Base-by-base conservation (phyloP, 2,888 invertebrate species). In the Keiferia lycopersicella region DNA sequence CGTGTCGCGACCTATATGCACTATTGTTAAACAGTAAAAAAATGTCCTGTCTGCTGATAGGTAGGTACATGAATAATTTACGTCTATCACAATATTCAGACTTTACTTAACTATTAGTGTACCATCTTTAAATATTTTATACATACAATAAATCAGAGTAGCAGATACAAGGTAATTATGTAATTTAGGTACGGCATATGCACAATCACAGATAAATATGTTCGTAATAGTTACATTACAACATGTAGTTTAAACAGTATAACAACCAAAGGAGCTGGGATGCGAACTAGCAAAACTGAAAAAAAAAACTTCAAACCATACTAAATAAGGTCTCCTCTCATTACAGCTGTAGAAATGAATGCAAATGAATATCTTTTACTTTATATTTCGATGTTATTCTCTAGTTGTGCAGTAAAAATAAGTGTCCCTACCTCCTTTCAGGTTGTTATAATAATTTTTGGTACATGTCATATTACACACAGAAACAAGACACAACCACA, bases 21-120 rank as follows among this genome's bases (percentile, higher is more conserved):
- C 72, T 73, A 67, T 66, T 69, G 71, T 69, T 64, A 65, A 70
- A 70, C 66, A 62, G 64, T 69, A 69, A 56, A 56, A 69, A 76
- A 63, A 70, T 71, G 67, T 69, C 62, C 68, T 67, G 69, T 66
- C 69, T 45, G 65, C 63, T 70, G 72, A 78, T 74, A 77, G 69
- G 69, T 74, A 77, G 69, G 69, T 78, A 77, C 79, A 76, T 78
- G 76, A 81, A 80, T 78, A 82, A 81, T 80, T 81, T 81, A 78
- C 72, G 73, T 75, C 75, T 86, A 87, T 86, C 86, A 86, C 86
- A 81, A 78, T 78, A 71, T 78, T 84, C 82, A 84, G 84, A 85
- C 85, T 84, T 84, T 77, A 72, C 80, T 81, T 81, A 45, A 84
- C 70, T 73, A 65, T 71, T 69, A 73, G 64, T 70, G 71, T 73